These are phyloP conservation scores for Vanacampus margaritifer DNA, from an alignment of 2,113 vertebrate genomes.

Conservation along the genomic window DNA sequence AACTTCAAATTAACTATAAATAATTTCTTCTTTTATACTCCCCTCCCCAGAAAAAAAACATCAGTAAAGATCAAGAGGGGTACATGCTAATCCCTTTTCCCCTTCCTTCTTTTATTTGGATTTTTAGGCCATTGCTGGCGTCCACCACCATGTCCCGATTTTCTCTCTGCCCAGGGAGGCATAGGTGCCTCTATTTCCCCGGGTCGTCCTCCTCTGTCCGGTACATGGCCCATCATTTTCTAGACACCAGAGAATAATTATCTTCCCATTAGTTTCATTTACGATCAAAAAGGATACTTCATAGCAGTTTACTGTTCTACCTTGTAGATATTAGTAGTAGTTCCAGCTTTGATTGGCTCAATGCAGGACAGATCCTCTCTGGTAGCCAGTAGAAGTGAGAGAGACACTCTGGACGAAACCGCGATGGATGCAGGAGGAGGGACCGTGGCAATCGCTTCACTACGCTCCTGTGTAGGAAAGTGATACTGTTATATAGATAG, in stretches of 20 bases:
- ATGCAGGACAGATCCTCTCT: slow-evolving; percentile 78
- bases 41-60: not conserved
- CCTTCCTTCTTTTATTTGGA: slow-evolving; percentile 67
- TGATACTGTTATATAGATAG: not conserved
- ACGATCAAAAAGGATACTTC: not conserved
- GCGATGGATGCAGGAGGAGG: slow-evolving; percentile 41
- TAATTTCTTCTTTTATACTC: not conserved
- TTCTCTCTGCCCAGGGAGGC: slow-evolving; percentile 73
- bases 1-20: slow-evolving; percentile 18
- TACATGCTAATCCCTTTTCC: slow-evolving; percentile 41
- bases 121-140: slow-evolving; percentile 45
- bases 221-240: slow-evolving; percentile 81
- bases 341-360: slow-evolving; percentile 62
- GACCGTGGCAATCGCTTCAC: slow-evolving; percentile 46
- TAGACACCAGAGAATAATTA: slow-evolving; percentile 39
- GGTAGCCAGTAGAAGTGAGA: slow-evolving; percentile 76
- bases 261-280: not conserved
- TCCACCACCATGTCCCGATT: slow-evolving; percentile 38
- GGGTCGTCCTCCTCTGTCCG: slow-evolving; percentile 84
- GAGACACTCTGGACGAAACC: slow-evolving; percentile 59
- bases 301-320: slow-evolving; percentile 34
- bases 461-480: slow-evolving; percentile 54
- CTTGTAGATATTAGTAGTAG: slow-evolving; percentile 77
- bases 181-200: slow-evolving; percentile 84
- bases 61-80: not conserved